Conservation (phyloP, 2,797 vertebrate species). For the Siniperca undulata region DNA sequence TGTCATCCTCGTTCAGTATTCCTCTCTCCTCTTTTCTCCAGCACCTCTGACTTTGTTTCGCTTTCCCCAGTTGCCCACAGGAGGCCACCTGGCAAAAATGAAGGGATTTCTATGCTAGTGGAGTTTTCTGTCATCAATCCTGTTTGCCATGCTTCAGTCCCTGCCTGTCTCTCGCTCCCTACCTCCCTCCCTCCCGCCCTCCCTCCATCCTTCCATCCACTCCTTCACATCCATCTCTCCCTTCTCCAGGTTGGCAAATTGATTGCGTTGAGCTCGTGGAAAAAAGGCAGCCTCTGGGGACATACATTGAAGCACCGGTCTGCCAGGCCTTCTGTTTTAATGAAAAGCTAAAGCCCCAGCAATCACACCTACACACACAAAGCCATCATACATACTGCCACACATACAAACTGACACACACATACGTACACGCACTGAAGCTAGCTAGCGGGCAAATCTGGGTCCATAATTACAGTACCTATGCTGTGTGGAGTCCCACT, state of each 20-base stretch:
- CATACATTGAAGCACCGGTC: constrained; percentile 29
- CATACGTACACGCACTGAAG: constrained; percentile 18
- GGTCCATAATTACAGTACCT: constrained; percentile 60
- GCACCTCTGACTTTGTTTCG: constrained; percentile 36
- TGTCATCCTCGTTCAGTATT: constrained; percentile 32
- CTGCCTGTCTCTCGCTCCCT: constrained; percentile 22
- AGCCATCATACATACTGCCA: constrained; percentile 10
- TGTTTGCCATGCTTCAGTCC: constrained; percentile 57
- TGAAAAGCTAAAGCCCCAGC: constrained; percentile 61
- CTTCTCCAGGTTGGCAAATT: constrained; percentile 59
- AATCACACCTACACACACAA: constrained; percentile 36
- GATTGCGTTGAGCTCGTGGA: constrained; percentile 56
- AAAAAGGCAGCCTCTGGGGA: constrained; percentile 63
- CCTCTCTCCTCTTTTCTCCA: constrained; percentile 35
- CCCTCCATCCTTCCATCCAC: constrained; percentile 44
- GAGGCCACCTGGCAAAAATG: constrained; percentile 52
- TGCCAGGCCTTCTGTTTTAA: constrained; percentile 65
- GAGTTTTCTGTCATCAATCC: constrained; percentile 66
- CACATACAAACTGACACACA: constrained; percentile 31
- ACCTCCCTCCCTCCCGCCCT: not conserved
- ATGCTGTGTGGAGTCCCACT: constrained; percentile 34
- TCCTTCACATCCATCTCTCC: constrained; percentile 53
- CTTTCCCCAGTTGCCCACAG: constrained; percentile 21
- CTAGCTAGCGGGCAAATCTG: constrained; percentile 25
- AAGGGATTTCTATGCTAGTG: constrained; percentile 58